Base-by-base conservation (phyloP, 2,797 vertebrate species). In the Caiman crocodilus region DNA sequence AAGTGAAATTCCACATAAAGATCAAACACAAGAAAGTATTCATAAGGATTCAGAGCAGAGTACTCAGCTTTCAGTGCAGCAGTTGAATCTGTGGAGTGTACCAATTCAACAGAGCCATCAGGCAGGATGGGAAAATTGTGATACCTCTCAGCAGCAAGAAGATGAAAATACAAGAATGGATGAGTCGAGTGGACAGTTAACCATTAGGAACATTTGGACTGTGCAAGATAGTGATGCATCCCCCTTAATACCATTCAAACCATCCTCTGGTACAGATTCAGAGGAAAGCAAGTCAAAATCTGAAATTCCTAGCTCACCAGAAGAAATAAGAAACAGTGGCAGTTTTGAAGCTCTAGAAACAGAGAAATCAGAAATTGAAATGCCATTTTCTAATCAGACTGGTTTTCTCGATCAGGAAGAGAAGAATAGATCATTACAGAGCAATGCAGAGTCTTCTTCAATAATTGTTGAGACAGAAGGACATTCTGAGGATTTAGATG, bases 351-450 rank as follows among this genome's bases (percentile, higher is more conserved):
- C 12, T 0, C 88, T 95, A 93, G 76, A 79, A 75, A 50, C 32
- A 93, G 84, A 92, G 9, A 93, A 95, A 23, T 87, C 77, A 61
- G 90, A 58, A 85, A 58, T 32, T 16, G 55, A 63, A 26, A 83
- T 59, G 17, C 59, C 79, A 16, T 86, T 95, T 94, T 76, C 59
- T 10, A 97, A 25, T 59, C 80, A 90, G 67, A 89, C 96, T 76
- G 97, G 97, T 90, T 95, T 95, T 23, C 56, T 98, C 89, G 98
- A 91, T 50, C 92, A 98, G 76, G 96, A 98, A 84, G 96, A 98
- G 71, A 97, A 95, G 97, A 98, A 97, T 90, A 97, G 89, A 83
- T 91, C 96, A 25, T 97, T 97, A 4, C 92, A 97, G 8, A 97
- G 96, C 84, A 97, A 98, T 88, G 95, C 90, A 59, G 81, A 97